Evolutionary conservation across 2,888 invertebrate species (phyloP), one percentile per base, ranked within the genome.

Genomic region (Patella caerulea): DNA sequence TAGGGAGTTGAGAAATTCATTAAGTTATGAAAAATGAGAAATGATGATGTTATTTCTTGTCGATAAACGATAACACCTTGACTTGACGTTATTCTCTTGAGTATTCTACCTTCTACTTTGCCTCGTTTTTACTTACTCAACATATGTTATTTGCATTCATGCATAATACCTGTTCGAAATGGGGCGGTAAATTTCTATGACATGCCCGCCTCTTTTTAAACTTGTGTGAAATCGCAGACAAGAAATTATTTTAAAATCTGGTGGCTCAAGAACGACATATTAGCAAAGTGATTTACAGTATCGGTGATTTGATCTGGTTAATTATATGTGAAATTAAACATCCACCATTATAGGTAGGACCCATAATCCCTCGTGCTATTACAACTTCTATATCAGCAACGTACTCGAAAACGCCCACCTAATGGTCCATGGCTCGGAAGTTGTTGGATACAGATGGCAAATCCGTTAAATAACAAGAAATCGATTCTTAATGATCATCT

Each of bases 131-230:
- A 69, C 70, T 56, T 53, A 75, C 75, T 17, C 70, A 75, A 75
- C 75, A 75, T 75, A 75, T 75, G 75, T 75, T 75, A 45, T 75
- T 75, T 29, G 75, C 75, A 70, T 24, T 71, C 54, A 71, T 55
- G 75, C 75, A 75, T 70, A 71, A 75, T 75, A 65, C 75, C 75
- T 70, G 24, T 53, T 75, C 55, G 70, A 71, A 75, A 75, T 75
- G 75, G 56, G 54, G 71, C 71, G 71, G 70, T 70, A 75, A 75
- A 54, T 71, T 54, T 54, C 53, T 19, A 75, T 75, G 75, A 71
- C 75, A 70, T 75, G 70, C 53, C 54, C 75, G 54, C 75, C 70
- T 70, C 75, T 73, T 73, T 65, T 65, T 19, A 65, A 65, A n/a
- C 19, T 65, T 65, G 19, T 24, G 19, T 65, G 65, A 65, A 65